Evolutionary conservation across 2,888 invertebrate species (phyloP).

Genomic region (Drosophila birchii): DNA sequence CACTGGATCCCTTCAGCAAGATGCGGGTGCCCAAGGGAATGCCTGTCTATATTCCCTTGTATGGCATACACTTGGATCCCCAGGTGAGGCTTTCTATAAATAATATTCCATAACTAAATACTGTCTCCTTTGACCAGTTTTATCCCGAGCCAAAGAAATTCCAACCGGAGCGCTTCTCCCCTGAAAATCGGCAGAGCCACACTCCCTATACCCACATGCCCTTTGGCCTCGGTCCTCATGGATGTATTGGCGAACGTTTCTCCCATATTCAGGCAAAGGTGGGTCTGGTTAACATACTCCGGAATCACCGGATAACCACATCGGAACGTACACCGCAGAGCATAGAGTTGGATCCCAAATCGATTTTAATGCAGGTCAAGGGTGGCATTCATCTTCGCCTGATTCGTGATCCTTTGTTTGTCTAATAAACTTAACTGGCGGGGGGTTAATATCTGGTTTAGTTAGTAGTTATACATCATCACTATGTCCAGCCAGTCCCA

Average conservation of each 20-base stretch:
- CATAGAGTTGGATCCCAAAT: slow-evolving; percentile 81
- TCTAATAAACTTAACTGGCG: slow-evolving; percentile 23
- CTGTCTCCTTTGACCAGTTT: slow-evolving; percentile 63
- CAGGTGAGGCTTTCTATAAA: slow-evolving; percentile 62
- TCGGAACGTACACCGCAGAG: slow-evolving; percentile 71
- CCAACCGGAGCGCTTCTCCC: slow-evolving; percentile 83
- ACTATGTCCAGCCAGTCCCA: background rate
- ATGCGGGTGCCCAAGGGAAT: slow-evolving; percentile 79
- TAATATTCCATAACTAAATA: background rate
- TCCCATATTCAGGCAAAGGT: slow-evolving; percentile 83
- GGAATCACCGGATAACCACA: slow-evolving; percentile 81
- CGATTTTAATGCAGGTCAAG: slow-evolving; percentile 81
- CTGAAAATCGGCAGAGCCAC: slow-evolving; percentile 77
- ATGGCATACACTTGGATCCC: slow-evolving; percentile 82
- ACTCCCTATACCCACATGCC: slow-evolving; percentile 83
- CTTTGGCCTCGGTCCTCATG: slow-evolving; percentile 84
- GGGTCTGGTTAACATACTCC: slow-evolving; percentile 82
- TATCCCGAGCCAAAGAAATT: slow-evolving; percentile 82
- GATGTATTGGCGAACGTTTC: slow-evolving; percentile 84
- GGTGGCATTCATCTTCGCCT: slow-evolving; percentile 82
- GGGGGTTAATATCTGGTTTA: background rate
- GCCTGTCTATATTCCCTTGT: slow-evolving; percentile 82
- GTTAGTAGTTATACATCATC: background rate
- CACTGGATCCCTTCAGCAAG: slow-evolving; percentile 74
- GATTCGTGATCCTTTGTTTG: slow-evolving; percentile 75